Conservation (phyloP, 1,140 invertebrate species). For the Cryptotermes secundus region DNA sequence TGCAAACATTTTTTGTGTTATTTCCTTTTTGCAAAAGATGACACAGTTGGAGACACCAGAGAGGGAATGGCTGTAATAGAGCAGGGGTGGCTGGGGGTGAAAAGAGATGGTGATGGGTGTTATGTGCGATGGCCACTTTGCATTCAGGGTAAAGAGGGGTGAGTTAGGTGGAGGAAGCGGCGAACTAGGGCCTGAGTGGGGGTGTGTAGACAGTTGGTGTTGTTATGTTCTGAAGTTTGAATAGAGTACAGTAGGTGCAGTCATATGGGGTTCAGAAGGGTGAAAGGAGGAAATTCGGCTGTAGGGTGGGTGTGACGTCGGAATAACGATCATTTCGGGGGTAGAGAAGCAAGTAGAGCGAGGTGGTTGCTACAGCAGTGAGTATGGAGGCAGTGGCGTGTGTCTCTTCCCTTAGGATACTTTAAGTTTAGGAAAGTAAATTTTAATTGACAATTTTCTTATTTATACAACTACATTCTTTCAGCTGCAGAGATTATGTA, state of each 20-base stretch:
- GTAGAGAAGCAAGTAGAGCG: background rate
- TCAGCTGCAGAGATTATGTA: too few species aligned
- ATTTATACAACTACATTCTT: too few species aligned
- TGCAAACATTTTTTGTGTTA: constrained; percentile 19
- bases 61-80: background rate
- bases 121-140: constrained; percentile 28
- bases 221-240: constrained; percentile 26
- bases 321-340: constrained; percentile 28
- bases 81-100: background rate
- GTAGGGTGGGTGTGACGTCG: constrained; percentile 24
- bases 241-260: constrained; percentile 18
- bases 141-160: constrained; percentile 23
- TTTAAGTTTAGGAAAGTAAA: too few species aligned
- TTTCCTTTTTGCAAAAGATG: constrained; percentile 22
- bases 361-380: background rate
- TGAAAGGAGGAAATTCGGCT: constrained; percentile 8
- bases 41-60: constrained; percentile 25
- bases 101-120: constrained; percentile 1
- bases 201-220: constrained; percentile 10
- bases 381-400: background rate
- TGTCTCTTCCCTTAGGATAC: background rate
- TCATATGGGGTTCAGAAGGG: constrained; percentile 20
- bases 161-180: background rate
- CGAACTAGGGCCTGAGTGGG: background rate
- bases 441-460: too few species aligned